Evolutionary conservation across 92 coral and sea anemone species (phyloP).

Genomic region (Hydrozoanthus gracilis): DNA sequence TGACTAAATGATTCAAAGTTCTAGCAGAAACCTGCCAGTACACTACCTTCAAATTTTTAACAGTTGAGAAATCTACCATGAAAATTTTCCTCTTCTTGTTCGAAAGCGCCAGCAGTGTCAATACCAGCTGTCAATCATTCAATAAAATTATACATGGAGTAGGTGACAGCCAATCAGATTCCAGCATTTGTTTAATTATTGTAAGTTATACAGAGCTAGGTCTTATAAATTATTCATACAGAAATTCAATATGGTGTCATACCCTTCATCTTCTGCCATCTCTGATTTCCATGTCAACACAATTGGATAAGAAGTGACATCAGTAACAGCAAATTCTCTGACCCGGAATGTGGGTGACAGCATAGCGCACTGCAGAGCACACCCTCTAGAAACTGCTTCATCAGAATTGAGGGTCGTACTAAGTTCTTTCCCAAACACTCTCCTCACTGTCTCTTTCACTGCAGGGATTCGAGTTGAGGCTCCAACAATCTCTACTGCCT

Average conservation of each 20-base stretch:
- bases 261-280: conserved; percentile 93
- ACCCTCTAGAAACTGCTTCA: conserved; percentile 98
- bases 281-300: conserved; percentile 90
- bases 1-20: too few relatives aligned
- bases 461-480: conserved; percentile 95
- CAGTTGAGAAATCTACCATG: too few relatives aligned
- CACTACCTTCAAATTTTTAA: too few relatives aligned
- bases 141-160: too few relatives aligned
- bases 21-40: too few relatives aligned
- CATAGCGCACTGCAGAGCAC: conserved; percentile 99
- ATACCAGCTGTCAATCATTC: too few relatives aligned
- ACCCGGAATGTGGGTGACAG: conserved; percentile 98
- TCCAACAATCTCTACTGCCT: conserved; percentile 95
- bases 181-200: too few relatives aligned
- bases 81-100: too few relatives aligned
- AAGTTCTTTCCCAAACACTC: conserved; percentile 80
- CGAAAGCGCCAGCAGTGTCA: too few relatives aligned
- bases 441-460: conserved; percentile 73
- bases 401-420: conserved; percentile 96
- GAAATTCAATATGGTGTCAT: not conserved
- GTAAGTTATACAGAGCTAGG: not conserved
- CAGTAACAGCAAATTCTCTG: conserved; percentile 89
- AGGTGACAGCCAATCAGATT: too few relatives aligned
- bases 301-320: conserved; percentile 89
- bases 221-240: not conserved